Evolutionary conservation across 2,113 vertebrate species (phyloP).

Genomic region (Sebastes fasciatus): DNA sequence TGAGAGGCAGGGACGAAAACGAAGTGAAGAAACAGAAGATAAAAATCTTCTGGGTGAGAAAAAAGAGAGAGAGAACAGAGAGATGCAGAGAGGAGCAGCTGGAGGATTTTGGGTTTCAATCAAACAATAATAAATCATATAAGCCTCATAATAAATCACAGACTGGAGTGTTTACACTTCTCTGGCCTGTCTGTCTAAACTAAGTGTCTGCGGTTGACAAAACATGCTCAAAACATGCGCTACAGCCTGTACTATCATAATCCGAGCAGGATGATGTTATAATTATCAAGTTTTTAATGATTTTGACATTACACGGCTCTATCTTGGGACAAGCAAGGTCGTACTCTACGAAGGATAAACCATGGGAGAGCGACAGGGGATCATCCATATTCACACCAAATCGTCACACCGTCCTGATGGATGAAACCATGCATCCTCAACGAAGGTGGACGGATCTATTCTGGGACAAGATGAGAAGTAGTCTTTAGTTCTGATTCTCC

Average conservation of each 20-base stretch:
- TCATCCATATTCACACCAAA: not conserved
- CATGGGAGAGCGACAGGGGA: not conserved
- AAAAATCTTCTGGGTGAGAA: constrained; percentile 20
- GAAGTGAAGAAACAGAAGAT: constrained; percentile 10
- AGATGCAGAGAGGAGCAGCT: constrained; percentile 49
- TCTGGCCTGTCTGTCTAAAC: constrained; percentile 48
- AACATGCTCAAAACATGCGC: not conserved
- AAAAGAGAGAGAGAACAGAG: constrained; percentile 3
- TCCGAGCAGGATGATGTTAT: not conserved
- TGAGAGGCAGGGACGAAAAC: not conserved
- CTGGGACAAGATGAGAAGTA: not conserved
- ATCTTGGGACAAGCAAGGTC: not conserved
- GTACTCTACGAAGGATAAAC: not conserved
- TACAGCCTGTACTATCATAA: not conserved
- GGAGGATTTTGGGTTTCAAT: constrained; percentile 59
- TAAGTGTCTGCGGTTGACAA: constrained; percentile 17
- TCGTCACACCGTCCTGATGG: not conserved
- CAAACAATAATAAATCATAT: constrained; percentile 72
- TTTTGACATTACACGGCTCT: not conserved
- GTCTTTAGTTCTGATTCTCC: not conserved
- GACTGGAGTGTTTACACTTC: constrained; percentile 54
- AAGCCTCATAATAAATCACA: constrained; percentile 58
- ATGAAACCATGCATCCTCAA: not conserved
- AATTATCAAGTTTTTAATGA: not conserved
- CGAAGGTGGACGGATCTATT: not conserved